Conservation (phyloP, 1,140 invertebrate genomes). For the Bombus confusus region DNA sequence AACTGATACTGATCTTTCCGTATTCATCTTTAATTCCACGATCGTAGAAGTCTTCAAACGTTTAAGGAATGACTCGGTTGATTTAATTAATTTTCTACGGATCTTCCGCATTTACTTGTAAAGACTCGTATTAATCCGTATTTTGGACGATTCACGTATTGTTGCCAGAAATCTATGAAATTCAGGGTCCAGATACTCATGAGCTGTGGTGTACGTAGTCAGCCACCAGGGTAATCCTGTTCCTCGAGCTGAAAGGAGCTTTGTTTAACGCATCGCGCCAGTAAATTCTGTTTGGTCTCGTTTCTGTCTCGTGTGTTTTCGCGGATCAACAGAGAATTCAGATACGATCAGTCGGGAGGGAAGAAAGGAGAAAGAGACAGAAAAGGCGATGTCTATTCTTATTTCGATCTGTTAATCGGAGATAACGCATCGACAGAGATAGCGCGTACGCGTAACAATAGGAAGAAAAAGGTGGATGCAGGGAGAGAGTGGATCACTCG, state of each 20-base stretch:
- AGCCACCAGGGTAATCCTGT: slow-evolving; percentile 4
- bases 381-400: neutral
- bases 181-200: neutral
- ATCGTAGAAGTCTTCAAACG: no score
- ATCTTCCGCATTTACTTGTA: neutral
- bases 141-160: neutral
- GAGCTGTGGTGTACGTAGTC: neutral
- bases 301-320: neutral
- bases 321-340: neutral
- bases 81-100: neutral
- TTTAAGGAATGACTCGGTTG: neutral
- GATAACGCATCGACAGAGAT: neutral
- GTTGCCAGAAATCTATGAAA: neutral
- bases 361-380: neutral
- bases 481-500: neutral
- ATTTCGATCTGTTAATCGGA: slow-evolving; percentile 4
- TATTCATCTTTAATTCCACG: no score
- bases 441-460: neutral
- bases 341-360: neutral
- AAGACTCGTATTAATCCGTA: neutral
- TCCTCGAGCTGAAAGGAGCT: neutral
- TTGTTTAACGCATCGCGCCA: neutral
- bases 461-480: neutral
- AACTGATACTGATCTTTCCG: no score
- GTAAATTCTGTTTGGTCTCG: slow-evolving; percentile 7